A percentile compares a stretch with the other conserved stretches of the same genome.
Conservation (phyloP, 2,113 vertebrate species). For the Corapipo altera region DNA sequence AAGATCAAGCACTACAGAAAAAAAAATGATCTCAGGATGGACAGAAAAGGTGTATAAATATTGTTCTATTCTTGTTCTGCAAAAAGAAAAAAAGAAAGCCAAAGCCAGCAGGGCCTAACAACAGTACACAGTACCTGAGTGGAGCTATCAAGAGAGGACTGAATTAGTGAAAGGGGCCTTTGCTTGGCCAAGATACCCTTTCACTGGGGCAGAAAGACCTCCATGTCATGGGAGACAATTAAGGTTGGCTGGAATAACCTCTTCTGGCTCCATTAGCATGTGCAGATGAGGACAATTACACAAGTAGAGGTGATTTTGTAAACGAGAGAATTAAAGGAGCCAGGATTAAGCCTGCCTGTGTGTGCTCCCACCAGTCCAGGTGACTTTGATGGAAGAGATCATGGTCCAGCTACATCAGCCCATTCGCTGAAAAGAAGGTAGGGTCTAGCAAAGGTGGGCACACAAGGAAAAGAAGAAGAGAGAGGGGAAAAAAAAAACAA, state of each 20-base stretch:
- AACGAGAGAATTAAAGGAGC: background rate
- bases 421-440: background rate
- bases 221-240: background rate
- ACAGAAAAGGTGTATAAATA: background rate
- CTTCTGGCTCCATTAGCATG: accelerated
- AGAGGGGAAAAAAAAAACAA: accelerated
- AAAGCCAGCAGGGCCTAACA: background rate
- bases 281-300: background rate
- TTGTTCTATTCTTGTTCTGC: background rate
- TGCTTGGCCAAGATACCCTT: background rate
- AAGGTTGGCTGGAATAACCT: background rate
- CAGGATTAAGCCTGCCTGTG: accelerated
- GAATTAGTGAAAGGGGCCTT: background rate
- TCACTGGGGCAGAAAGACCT: background rate
- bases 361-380: background rate
- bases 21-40: background rate
- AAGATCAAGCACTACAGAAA: background rate
- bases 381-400: background rate
- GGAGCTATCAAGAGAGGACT: background rate
- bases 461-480: background rate
- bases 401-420: background rate
- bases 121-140: accelerated
- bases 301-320: background rate
- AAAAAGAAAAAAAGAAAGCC: background rate
- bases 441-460: background rate